These are phyloP conservation scores for Amiota communis DNA, from an alignment of 2,888 invertebrate species.

Conservation along the genomic window DNA sequence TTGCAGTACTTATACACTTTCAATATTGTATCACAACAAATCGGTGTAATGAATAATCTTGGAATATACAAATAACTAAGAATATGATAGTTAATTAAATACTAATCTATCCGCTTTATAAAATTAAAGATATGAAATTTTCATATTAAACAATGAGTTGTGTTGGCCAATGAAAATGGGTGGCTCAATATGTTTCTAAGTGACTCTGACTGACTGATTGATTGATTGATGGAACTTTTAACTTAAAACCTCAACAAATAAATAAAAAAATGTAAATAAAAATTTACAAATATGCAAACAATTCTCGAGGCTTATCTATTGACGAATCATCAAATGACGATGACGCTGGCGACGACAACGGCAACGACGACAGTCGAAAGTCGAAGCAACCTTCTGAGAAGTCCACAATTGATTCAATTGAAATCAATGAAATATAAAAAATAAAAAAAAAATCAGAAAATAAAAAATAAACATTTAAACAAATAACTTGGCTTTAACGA, in stretches of 20 bases:
- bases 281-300: background rate
- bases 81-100: no score
- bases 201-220: constrained; percentile 2
- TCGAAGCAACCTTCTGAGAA: constrained; percentile 20
- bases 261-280: background rate
- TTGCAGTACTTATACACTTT: no score
- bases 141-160: no score
- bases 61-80: no score
- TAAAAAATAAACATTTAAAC: constrained; percentile 38
- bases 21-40: background rate
- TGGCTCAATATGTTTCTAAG: background rate
- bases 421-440: constrained; percentile 54
- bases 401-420: constrained; percentile 54
- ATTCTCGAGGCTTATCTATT: background rate
- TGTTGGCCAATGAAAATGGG: background rate
- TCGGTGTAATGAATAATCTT: no score
- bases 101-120: no score
- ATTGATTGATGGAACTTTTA: background rate
- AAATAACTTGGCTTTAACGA: constrained; percentile 56
- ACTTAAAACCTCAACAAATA: background rate
- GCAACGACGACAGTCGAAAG: constrained; percentile 1
- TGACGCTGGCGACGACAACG: no score
- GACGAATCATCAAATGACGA: no score
- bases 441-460: constrained; percentile 31
- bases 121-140: no score